Percentiles rank a stretch among this genome's conserved stretches.
phyloP scores from a whole-genome alignment of 2,113 vertebrate genomes.

The Myotis brandtii region DNA sequence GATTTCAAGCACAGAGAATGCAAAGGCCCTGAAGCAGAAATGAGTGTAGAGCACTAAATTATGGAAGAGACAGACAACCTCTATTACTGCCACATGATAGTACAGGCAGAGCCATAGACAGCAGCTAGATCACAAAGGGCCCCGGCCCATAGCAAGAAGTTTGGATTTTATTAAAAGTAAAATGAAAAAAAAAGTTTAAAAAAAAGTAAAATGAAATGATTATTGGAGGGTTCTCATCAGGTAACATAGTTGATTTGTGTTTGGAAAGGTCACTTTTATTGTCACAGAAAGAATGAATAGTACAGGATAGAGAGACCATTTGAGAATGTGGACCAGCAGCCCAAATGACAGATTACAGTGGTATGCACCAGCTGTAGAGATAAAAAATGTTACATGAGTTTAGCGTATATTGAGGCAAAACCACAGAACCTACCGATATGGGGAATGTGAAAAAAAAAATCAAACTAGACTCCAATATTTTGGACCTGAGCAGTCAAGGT shows the following conservation, averaged over 20 bases:
- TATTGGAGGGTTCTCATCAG: background rate
- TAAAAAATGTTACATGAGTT: background rate
- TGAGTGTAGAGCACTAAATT: background rate
- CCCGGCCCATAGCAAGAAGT: background rate
- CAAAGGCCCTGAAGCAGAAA: background rate
- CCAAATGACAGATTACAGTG: background rate
- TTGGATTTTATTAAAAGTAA: background rate
- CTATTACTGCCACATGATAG: background rate
- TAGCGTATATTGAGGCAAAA: background rate
- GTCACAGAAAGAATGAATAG: background rate
- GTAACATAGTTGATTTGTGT: background rate
- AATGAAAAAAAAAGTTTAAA: background rate
- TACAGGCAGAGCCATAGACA: background rate
- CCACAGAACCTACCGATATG: background rate
- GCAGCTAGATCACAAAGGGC: background rate
- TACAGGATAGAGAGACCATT: background rate
- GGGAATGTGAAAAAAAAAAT: background rate
- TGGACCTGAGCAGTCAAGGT: background rate
- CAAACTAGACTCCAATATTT: background rate
- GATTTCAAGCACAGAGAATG: background rate
- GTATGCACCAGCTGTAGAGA: background rate
- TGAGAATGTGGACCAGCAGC: background rate
- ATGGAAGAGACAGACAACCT: background rate
- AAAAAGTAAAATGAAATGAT: background rate
- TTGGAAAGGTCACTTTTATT: background rate